Evolutionary conservation across 35 echinoderm and acorn worm genomes (phyloP).

Genomic region (Eucidaris tribuloides): DNA sequence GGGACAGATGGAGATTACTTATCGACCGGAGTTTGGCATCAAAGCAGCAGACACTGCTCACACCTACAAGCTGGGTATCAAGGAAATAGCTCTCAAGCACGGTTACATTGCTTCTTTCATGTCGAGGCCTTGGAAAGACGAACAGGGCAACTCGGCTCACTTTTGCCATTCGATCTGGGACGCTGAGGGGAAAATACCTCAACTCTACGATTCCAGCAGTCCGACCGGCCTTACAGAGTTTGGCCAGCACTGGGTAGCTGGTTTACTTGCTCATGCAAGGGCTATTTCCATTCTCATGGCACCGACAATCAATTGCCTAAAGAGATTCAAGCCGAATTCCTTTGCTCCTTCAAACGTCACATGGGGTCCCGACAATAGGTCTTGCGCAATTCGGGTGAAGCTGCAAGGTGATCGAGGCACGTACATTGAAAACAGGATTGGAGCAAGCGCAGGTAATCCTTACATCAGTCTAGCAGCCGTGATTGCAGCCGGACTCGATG

Average conservation of each 20-base stretch:
- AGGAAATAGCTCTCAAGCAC: constrained; percentile 46
- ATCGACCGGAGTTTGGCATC: constrained; percentile 33
- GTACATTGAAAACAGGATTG: constrained; percentile 43
- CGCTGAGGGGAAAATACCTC: neutral
- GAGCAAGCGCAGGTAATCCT: constrained; percentile 10
- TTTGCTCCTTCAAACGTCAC: constrained; percentile 19
- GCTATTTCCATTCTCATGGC: constrained; percentile 1
- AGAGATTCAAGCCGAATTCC: constrained; percentile 5
- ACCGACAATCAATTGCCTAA: constrained; percentile 38
- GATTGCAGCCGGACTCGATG: constrained; percentile 48
- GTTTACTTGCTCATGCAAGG: constrained; percentile 21
- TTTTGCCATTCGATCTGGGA: constrained; percentile 50
- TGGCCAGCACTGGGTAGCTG: constrained; percentile 43
- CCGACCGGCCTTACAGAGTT: neutral
- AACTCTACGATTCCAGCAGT: constrained; percentile 5
- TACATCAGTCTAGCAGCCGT: constrained; percentile 43
- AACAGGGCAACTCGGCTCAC: constrained; percentile 2
- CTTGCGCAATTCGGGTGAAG: constrained; percentile 30
- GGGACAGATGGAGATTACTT: constrained; percentile 38
- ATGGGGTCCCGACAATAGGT: constrained; percentile 46
- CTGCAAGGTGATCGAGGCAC: constrained; percentile 10
- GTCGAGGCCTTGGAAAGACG: constrained; percentile 26
- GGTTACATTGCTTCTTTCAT: constrained; percentile 48
- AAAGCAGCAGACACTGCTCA: constrained; percentile 27
- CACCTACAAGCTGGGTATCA: constrained; percentile 34